These are phyloP conservation scores for Dryobotodes eremita DNA, from an alignment of 2,888 invertebrate genomes.

Conservation along the genomic window DNA sequence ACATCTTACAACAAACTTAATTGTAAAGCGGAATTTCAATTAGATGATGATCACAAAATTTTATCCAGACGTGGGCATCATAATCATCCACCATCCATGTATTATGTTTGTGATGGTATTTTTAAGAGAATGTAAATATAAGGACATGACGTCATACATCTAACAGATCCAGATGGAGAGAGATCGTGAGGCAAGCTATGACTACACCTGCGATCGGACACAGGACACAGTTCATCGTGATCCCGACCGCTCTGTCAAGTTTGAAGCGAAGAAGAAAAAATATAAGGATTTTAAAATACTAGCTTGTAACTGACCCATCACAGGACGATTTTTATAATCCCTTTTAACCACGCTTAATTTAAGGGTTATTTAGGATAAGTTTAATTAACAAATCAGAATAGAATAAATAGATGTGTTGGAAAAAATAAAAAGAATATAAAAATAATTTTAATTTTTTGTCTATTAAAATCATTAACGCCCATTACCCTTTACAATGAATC, in stretches of 20 bases:
- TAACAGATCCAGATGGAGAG: background rate
- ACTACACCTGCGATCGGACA: background rate
- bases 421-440: background rate
- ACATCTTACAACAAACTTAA: conserved; percentile 32
- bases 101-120: conserved; percentile 27
- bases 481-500: background rate
- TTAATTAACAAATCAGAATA: background rate
- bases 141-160: background rate
- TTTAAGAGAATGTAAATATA: conserved; percentile 29
- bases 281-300: background rate
- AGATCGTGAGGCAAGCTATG: background rate
- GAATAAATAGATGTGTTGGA: background rate
- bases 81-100: conserved; percentile 42
- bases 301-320: background rate
- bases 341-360: background rate
- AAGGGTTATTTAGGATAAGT: background rate
- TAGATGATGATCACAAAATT: background rate
- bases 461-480: background rate
- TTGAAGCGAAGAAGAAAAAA: background rate
- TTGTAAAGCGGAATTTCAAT: conserved; percentile 43
- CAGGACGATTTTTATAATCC: background rate
- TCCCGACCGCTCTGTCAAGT: background rate
- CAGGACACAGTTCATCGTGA: background rate
- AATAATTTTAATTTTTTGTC: background rate
- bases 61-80: conserved; percentile 2